These are phyloP conservation scores for Ianthella basta DNA, from an alignment of 37 sponge, comb jelly and placozoan species.

Conservation along the genomic window DNA sequence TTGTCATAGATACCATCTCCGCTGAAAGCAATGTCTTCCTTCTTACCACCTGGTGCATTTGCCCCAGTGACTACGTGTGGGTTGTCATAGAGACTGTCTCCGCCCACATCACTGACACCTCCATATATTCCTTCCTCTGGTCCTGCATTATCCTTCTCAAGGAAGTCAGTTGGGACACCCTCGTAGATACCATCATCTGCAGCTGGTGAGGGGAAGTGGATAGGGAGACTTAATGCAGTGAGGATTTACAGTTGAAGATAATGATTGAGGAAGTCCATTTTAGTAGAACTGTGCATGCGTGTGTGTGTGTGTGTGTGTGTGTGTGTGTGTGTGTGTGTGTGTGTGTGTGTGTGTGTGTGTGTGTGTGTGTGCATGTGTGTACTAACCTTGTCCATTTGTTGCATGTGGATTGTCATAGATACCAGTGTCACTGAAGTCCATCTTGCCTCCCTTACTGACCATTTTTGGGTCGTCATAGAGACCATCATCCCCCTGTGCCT, in stretches of 20 bases:
- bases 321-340: too few species aligned
- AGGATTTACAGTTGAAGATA: too few species aligned
- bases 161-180: background rate
- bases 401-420: conserved; percentile 39
- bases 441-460: background rate
- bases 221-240: too few species aligned
- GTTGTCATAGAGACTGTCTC: conserved; percentile 17
- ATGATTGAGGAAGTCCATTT: too few species aligned
- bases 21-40: background rate
- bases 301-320: too few species aligned
- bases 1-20: conserved; percentile 32
- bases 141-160: background rate
- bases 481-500: background rate
- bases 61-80: background rate
- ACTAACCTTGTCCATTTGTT: background rate
- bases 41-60: background rate
- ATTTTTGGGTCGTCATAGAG: conserved; percentile 27
- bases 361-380: background rate
- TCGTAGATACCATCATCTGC: background rate
- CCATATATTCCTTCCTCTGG: conserved; percentile 20
- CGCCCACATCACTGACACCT: background rate
- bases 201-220: too few species aligned
- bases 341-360: too few species aligned
- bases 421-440: conserved; percentile 25
- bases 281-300: too few species aligned